A percentile compares a stretch with the other conserved stretches of the same genome.
phyloP scores from a whole-genome alignment of 2,113 vertebrate species.

The Aythya baeri region DNA sequence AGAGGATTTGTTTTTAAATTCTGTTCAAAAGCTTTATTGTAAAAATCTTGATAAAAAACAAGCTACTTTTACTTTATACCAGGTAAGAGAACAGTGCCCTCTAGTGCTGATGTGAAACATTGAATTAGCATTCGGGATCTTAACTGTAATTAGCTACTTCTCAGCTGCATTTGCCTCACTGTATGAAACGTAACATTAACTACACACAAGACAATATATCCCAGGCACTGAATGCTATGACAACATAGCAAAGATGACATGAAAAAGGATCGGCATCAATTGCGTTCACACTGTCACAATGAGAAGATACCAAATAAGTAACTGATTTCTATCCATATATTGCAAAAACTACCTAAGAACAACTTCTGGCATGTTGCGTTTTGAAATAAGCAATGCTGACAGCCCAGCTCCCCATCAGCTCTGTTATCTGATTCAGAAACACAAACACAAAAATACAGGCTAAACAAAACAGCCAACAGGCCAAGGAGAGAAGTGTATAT shows the following conservation, averaged over 20 bases:
- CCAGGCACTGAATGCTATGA: neutral
- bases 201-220: neutral
- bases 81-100: neutral
- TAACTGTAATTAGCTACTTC: neutral
- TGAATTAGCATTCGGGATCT: neutral
- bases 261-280: neutral
- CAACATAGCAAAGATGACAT: neutral
- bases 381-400: neutral
- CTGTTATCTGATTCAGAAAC: neutral
- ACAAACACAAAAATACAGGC: neutral
- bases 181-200: neutral
- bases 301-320: neutral
- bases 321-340: neutral
- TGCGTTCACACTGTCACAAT: neutral
- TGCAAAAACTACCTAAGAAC: neutral
- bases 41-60: neutral
- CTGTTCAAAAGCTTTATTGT: neutral
- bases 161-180: neutral
- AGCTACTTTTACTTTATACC: neutral
- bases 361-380: neutral
- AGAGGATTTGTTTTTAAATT: neutral
- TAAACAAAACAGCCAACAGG: neutral
- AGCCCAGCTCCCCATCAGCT: neutral
- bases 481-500: neutral
- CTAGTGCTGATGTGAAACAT: neutral